A percentile compares a stretch with the other conserved stretches of the same genome.
These are phyloP conservation scores for Corythornis cristatus DNA, from an alignment of 2,113 vertebrate species.

Conservation along the genomic window DNA sequence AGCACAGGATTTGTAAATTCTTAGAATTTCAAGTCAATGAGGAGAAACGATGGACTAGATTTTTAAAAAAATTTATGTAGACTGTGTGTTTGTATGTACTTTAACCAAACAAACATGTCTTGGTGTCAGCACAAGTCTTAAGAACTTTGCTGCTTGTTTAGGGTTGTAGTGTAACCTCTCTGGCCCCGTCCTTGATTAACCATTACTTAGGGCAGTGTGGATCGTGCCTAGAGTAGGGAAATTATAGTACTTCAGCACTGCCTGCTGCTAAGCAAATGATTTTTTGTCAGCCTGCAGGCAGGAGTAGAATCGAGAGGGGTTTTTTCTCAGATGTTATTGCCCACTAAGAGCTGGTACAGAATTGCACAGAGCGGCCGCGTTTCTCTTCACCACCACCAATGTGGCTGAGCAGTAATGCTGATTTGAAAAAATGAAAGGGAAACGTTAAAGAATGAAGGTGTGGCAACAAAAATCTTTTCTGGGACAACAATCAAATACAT, in stretches of 20 bases:
- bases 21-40: not conserved
- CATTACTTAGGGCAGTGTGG: not conserved
- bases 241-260: not conserved
- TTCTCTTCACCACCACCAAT: not conserved
- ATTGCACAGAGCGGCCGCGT: not conserved
- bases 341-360: slow-evolving; percentile 9
- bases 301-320: not conserved
- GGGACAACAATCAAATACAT: slow-evolving; percentile 76
- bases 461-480: slow-evolving; percentile 76
- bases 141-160: not conserved
- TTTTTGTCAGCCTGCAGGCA: not conserved
- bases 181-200: not conserved
- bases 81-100: not conserved
- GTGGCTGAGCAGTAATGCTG: not conserved
- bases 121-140: not conserved
- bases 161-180: not conserved
- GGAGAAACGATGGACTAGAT: not conserved
- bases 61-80: not conserved
- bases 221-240: not conserved
- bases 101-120: not conserved
- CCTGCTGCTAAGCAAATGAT: not conserved
- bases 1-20: not conserved
- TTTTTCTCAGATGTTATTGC: not conserved
- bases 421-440: slow-evolving; percentile 37
- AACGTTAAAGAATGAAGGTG: not conserved